Base-by-base conservation (phyloP, 2,113 vertebrate species). In the Penelope pileata region DNA sequence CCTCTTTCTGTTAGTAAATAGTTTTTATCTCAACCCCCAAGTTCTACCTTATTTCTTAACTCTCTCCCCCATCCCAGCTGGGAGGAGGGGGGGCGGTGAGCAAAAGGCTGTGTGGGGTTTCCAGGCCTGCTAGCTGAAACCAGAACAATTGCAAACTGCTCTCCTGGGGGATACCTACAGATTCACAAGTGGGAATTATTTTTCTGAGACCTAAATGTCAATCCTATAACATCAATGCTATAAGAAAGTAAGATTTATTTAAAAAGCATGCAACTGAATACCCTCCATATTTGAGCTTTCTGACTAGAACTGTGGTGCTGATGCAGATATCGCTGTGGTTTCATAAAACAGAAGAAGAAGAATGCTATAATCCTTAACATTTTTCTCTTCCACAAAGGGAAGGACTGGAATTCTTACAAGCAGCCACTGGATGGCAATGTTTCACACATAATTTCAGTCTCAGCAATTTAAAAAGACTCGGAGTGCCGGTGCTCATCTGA, bases 371-470 rank as follows among this genome's bases (percentile, higher is more conserved):
- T 36, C 29, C 0, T 0, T 62, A 74, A 29, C 1, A 2, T 60
- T 93, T 85, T 72, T 86, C 51, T 50, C 19, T 78, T 45, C n/a
- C 12, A 1, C 23, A 16, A 22, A 8, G 16, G 48, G 38, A 11
- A 75, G 14, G 7, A 19, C 38, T 93, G 74, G 48, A 12, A 73
- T 64, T 79, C 30, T 36, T 43, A 88, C 27, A 64, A 77, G 42
- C 40, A 73, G 51, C 96, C 97, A 92, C 96, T 95, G 70, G 96
- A 96, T 97, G 97, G 97, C 96, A 97, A 94, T 94, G 86, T 96
- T 97, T 91, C 88, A 95, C 88, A 94, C 59, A 36, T 77, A 95
- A 97, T 96, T 74, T 78, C 87, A 63, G 77, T 58, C 78, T 66
- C 86, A 36, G 21, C 4, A 3, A 34, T 88, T 95, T 86, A 86